Percentiles rank a stretch among this genome's conserved stretches.
Evolutionary conservation across 2,888 invertebrate species (phyloP).

Genomic region (Diarsia rubi): DNA sequence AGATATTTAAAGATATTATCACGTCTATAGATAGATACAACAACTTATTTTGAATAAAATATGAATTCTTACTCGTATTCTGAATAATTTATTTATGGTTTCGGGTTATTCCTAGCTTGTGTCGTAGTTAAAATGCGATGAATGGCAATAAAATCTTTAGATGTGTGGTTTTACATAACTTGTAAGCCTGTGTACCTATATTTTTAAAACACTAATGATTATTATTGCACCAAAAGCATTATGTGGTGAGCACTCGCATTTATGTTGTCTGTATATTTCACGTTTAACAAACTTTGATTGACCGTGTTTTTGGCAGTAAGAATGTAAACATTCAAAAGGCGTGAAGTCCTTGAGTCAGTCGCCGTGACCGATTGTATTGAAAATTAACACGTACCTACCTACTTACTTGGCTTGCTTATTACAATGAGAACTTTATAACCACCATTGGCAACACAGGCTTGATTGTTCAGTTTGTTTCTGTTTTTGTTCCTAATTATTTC

Average conservation of each 20-base stretch:
- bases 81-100: neutral
- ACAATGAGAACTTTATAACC: slow-evolving; percentile 72
- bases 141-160: neutral
- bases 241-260: slow-evolving; percentile 21
- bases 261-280: slow-evolving; percentile 36
- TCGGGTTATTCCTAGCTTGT: neutral
- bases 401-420: slow-evolving; percentile 71
- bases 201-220: neutral
- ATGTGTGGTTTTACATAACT: neutral
- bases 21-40: neutral
- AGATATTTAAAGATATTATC: neutral
- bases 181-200: neutral
- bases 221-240: neutral
- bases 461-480: slow-evolving; percentile 51
- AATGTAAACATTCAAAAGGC: slow-evolving; percentile 84
- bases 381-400: slow-evolving; percentile 78
- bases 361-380: slow-evolving; percentile 81
- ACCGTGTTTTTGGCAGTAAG: slow-evolving; percentile 76
- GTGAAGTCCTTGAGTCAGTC: slow-evolving; percentile 80
- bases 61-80: neutral
- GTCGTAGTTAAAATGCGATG: neutral
- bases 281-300: slow-evolving; percentile 60
- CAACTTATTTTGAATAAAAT: neutral
- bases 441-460: slow-evolving; percentile 34
- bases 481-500: slow-evolving; percentile 35